phyloP scores from a whole-genome alignment of 2,113 vertebrate genomes.

The Callaeas wilsoni region DNA sequence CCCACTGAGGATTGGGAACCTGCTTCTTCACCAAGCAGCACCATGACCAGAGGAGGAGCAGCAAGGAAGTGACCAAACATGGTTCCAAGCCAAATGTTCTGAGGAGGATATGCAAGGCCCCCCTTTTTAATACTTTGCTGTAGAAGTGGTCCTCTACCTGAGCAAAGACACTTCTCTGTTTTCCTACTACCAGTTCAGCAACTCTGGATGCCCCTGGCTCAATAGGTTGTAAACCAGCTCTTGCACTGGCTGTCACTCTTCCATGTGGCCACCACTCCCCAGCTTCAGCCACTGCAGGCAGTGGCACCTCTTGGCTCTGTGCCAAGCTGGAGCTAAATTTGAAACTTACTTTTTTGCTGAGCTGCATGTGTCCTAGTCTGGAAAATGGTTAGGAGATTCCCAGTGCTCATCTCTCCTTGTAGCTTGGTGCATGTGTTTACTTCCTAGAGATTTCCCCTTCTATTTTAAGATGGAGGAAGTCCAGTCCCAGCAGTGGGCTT shows the following conservation, averaged over 20 bases:
- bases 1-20: not conserved
- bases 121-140: not conserved
- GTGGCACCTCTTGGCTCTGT: not conserved
- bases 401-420: not conserved
- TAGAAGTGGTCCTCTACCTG: not conserved
- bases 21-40: not conserved
- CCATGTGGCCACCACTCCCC: not conserved
- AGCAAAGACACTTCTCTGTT: not conserved
- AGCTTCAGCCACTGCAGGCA: not conserved
- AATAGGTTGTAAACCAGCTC: not conserved
- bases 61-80: not conserved
- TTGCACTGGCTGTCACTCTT: fast-evolving
- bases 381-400: not conserved
- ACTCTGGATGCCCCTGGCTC: not conserved
- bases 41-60: not conserved
- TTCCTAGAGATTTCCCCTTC: not conserved
- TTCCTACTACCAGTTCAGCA: not conserved
- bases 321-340: not conserved
- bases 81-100: not conserved
- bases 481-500: not conserved
- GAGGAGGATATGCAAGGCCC: not conserved
- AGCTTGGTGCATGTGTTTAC: not conserved
- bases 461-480: not conserved
- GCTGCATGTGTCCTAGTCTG: not conserved
- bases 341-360: not conserved